Evolutionary conservation across 2,888 invertebrate species (phyloP).

Genomic region (Tenthredo amoena): DNA sequence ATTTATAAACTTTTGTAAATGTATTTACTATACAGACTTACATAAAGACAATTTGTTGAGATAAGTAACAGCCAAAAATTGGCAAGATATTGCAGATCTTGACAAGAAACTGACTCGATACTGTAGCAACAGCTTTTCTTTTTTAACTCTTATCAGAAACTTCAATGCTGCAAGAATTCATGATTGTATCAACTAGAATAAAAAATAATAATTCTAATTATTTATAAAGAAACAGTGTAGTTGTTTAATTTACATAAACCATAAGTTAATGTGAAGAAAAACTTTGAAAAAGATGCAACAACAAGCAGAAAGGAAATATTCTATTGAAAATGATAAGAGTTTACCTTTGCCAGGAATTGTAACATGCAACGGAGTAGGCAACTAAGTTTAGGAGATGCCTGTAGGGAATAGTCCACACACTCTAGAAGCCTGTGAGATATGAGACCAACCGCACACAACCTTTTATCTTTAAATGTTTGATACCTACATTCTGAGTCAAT

Average conservation of each 20-base stretch:
- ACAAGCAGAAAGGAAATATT: not conserved
- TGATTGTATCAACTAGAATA: not conserved
- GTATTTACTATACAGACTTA: not conserved
- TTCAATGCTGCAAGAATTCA: not conserved
- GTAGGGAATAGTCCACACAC: conserved; percentile 37
- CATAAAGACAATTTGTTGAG: not conserved
- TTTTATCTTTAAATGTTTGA: conserved; percentile 43
- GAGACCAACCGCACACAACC: not conserved
- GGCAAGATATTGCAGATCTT: not conserved
- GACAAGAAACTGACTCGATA: conserved; percentile 9
- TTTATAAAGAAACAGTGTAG: not conserved
- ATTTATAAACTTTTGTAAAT: not conserved
- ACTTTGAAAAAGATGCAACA: not conserved
- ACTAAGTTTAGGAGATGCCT: conserved; percentile 17
- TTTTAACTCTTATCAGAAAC: not conserved
- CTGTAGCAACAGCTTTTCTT: not conserved
- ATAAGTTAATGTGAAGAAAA: not conserved
- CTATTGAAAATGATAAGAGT: not conserved
- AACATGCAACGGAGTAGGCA: conserved; percentile 13
- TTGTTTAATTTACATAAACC: not conserved
- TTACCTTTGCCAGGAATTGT: conserved; percentile 1
- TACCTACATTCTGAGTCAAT: conserved; percentile 17
- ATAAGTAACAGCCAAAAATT: conserved; percentile 5
- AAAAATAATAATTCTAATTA: not conserved
- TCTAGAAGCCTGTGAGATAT: conserved; percentile 35